Evolutionary conservation across 2,888 invertebrate species (phyloP).

Genomic region (Pycnomerus fuliginosus): DNA sequence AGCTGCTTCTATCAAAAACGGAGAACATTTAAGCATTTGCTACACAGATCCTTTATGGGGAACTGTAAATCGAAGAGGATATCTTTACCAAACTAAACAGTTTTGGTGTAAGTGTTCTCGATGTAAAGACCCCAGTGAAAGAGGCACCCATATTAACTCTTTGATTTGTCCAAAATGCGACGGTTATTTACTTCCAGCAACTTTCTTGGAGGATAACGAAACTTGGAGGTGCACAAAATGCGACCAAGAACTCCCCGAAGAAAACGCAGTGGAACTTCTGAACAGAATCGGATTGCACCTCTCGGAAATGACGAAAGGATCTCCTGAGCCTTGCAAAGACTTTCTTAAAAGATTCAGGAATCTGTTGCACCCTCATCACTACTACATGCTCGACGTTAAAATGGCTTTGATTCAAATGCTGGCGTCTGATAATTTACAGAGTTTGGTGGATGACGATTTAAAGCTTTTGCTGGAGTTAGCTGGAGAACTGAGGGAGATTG

Average conservation of each 20-base stretch:
- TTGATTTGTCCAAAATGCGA: slow-evolving; percentile 60
- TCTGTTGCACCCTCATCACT: neutral
- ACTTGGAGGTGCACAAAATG: slow-evolving; percentile 2
- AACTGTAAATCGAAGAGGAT: slow-evolving; percentile 70
- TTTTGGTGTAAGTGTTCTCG: slow-evolving; percentile 72
- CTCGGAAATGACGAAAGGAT: neutral
- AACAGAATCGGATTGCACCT: neutral
- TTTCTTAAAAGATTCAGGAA: neutral
- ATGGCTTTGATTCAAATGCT: slow-evolving; percentile 1
- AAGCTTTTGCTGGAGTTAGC: neutral
- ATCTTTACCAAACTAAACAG: slow-evolving; percentile 73
- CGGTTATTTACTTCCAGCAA: neutral
- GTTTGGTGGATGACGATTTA: neutral
- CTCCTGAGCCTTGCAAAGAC: neutral
- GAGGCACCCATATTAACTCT: slow-evolving; percentile 71
- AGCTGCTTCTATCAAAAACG: slow-evolving; percentile 60
- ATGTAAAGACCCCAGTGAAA: slow-evolving; percentile 72
- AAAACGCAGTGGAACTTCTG: neutral
- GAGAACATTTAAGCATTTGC: slow-evolving; percentile 73
- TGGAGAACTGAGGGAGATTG: slow-evolving; percentile 5
- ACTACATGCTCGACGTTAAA: neutral
- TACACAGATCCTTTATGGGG: slow-evolving; percentile 86
- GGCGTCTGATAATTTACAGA: neutral
- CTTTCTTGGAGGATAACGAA: neutral
- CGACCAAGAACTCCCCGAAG: neutral